Evolutionary conservation across 2,888 invertebrate species (phyloP), one percentile per base, ranked within the genome.

Genomic region (Hipparchia semele): DNA sequence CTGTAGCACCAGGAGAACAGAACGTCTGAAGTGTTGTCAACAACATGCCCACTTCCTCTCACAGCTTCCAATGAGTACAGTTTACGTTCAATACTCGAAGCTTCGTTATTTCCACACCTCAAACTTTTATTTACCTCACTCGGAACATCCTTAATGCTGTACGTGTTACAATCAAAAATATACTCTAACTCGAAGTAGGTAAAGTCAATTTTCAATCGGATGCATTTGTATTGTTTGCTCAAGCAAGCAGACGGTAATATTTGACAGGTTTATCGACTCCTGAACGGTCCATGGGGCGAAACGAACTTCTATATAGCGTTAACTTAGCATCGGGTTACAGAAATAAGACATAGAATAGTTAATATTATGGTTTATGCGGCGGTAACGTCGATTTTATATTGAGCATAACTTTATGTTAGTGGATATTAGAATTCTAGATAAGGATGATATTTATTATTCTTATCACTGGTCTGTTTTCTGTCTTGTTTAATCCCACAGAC

Each of bases 81-180:
- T 86, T 84, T 85, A 86, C 84, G 82, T 84, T 82, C 83, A 83
- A 85, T 85, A 82, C 82, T 82, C 65, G 65, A 9, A 78, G 76
- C 82, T 84, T 82, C 84, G 85, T 86, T 85, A 84, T 84, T 84
- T 86, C 84, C 83, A 85, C 86, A 86, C 85, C 85, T 86, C 81
- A 73, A 78, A 81, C 81, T 81, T 80, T 76, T 72, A 73, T 70
- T 69, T 62, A 73, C 45, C 66, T 53, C 72, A 13, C 72, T 64
- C 72, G 72, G 59, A 78, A 79, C 74, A 71, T 70, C 79, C 70
- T 71, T 78, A 71, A 68, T n/a, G 61, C 51, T 39, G 46, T 4
- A 8, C 1, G 6, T 6, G 10, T 3, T 13, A 6, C 72, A 69
- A 10, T 23, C 60, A 10, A 80, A 77, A 76, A 64, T 74, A 12